Percentiles rank a stretch among this genome's conserved stretches.
Evolutionary conservation across 2,797 vertebrate genomes (phyloP).

Genomic region (Squalus acanthias): DNA sequence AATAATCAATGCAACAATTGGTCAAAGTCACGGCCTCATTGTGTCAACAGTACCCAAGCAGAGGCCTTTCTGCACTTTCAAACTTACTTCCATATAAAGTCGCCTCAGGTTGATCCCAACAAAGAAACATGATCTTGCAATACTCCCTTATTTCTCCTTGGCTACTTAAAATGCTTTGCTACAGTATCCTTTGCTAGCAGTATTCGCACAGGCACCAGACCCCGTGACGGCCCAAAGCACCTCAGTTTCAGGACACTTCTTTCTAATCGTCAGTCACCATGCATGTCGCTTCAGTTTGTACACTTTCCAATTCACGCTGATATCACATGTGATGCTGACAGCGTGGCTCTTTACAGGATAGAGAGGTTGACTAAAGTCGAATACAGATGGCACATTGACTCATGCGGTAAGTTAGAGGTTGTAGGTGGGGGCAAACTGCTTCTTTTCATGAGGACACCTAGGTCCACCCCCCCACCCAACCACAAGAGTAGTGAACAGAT

Average conservation of each 20-base stretch:
- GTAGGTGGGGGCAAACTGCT: not conserved
- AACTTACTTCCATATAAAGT: not conserved
- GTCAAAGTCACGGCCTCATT: not conserved
- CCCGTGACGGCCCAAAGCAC: not conserved
- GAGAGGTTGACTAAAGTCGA: not conserved
- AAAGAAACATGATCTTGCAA: not conserved
- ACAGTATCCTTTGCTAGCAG: not conserved
- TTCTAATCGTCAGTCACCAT: not conserved
- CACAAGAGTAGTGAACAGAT: not conserved
- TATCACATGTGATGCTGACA: not conserved
- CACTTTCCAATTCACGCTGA: not conserved
- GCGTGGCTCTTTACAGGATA: not conserved
- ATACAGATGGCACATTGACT: not conserved
- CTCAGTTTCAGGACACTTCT: not conserved
- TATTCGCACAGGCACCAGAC: not conserved
- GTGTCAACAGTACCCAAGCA: not conserved
- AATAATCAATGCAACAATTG: not conserved
- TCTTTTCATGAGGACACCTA: not conserved
- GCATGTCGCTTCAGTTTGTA: not conserved
- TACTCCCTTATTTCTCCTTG: not conserved
- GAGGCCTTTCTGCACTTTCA: too few relatives aligned
- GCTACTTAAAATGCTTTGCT: not conserved
- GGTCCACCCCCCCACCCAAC: conserved; percentile 19
- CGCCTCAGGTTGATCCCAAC: not conserved
- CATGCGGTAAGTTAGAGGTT: not conserved